These are phyloP conservation scores for Lontra canadensis DNA, from an alignment of 2,113 vertebrate genomes.

Conservation along the genomic window DNA sequence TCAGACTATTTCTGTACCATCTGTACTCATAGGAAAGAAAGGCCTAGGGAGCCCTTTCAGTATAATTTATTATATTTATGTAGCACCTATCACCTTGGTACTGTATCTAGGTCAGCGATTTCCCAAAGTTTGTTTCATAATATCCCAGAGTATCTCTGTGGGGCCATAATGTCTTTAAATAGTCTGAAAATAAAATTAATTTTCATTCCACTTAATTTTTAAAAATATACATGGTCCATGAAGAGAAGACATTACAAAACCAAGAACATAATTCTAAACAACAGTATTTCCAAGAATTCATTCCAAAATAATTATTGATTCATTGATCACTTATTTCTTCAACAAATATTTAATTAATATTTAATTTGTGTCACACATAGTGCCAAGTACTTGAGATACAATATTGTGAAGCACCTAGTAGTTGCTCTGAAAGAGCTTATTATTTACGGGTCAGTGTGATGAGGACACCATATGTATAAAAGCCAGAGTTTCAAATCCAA, in stretches of 20 bases:
- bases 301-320: background rate
- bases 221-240: slow-evolving; percentile 40
- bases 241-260: background rate
- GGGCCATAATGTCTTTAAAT: slow-evolving; percentile 55
- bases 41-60: slow-evolving; percentile 42
- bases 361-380: background rate
- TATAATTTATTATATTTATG: slow-evolving; percentile 72
- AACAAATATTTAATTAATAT: background rate
- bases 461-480: background rate
- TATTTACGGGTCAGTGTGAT: background rate
- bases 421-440: background rate
- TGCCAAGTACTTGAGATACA: background rate
- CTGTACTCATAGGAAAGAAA: slow-evolving; percentile 13
- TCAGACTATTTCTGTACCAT: slow-evolving; percentile 55
- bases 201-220: slow-evolving; percentile 55
- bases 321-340: background rate
- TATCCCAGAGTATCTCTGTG: slow-evolving; percentile 58
- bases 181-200: slow-evolving; percentile 62
- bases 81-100: slow-evolving; percentile 70
- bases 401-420: background rate
- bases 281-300: background rate
- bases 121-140: slow-evolving; percentile 72
- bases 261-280: background rate
- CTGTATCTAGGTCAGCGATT: slow-evolving; percentile 74
- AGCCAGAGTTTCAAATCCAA: background rate